Percentiles rank a stretch among this genome's conserved stretches.
phyloP scores from a whole-genome alignment of 2,113 vertebrate genomes.

The Platysteira castanea region DNA sequence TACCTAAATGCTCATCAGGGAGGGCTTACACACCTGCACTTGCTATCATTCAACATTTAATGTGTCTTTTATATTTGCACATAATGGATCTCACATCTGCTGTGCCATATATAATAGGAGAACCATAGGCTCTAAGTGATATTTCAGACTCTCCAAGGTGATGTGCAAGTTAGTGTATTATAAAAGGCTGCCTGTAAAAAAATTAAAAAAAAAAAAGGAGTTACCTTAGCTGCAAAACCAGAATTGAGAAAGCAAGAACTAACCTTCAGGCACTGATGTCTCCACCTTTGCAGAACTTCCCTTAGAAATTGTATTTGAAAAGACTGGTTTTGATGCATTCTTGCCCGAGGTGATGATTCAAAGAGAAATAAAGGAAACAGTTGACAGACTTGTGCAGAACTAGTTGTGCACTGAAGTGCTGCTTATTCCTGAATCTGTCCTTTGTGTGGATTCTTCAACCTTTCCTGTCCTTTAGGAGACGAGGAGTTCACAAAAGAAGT shows the following conservation, averaged over 20 bases:
- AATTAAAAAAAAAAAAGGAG: not conserved
- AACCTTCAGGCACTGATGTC: not conserved
- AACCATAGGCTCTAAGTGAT: conserved; percentile 25
- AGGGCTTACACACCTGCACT: conserved; percentile 26
- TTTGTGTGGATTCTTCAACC: conserved; percentile 1
- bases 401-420: not conserved
- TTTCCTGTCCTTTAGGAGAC: conserved; percentile 71
- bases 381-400: not conserved
- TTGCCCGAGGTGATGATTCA: not conserved
- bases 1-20: conserved; percentile 30
- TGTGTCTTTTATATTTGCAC: conserved; percentile 40
- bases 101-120: conserved; percentile 1
- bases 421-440: not conserved
- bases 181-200: not conserved
- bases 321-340: not conserved
- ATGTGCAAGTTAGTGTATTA: conserved; percentile 6
- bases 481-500: conserved; percentile 85
- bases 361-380: not conserved
- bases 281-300: not conserved
- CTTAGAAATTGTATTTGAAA: not conserved
- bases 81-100: conserved; percentile 34
- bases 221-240: not conserved
- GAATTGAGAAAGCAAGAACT: not conserved
- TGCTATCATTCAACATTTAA: conserved; percentile 16
- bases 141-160: conserved; percentile 33